Base-by-base conservation (phyloP, 2,888 invertebrate species). In the Schizotus pectinicornis region DNA sequence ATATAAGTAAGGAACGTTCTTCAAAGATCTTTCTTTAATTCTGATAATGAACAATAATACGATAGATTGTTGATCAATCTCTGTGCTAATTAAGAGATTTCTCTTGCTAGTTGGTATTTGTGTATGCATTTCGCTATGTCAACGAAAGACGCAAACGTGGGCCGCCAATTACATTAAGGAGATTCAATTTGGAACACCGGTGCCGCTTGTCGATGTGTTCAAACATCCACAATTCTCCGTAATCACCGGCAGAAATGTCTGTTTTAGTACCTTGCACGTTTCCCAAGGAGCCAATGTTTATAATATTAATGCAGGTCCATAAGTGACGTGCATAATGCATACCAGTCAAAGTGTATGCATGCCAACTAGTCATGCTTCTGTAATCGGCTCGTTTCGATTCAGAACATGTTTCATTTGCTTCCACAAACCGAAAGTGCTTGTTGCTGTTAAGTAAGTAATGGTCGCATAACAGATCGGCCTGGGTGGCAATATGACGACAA, bases 331-430 rank as follows among this genome's bases (percentile, higher is more conserved):
- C 57, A 52, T 57, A 57, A 58, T 58, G 58, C 49, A 58, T 58
- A 45, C 32, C 7, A 38, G 46, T 31, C 43, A 39, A 47, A 47
- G 53, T 32, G 45, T 54, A 49, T 58, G 58, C 54, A 58, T 58
- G 41, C 32, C 52, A 57, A 57, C 46, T 22, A 54, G 53, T 46
- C 38, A 47, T 36, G 48, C 57, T 57, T 37, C 48, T 56, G 50
- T 54, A 62, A 62, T 62, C 49, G 39, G 43, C 46, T 62, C 62
- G 43, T 62, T 62, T 59, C 51, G 22, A 62, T 62, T 59, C 62
- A 59, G 47, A 49, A 59, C 62, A 59, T 59, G 62, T 59, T 31
- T 47, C 30, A 54, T 49, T 53, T 47, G 49, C 43, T 58, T 53
- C 58, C 39, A 43, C 37, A 49, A 38, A 48, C 53, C 35, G 43